Conservation (phyloP, 2,113 vertebrate species). For the Plotosus lineatus region DNA sequence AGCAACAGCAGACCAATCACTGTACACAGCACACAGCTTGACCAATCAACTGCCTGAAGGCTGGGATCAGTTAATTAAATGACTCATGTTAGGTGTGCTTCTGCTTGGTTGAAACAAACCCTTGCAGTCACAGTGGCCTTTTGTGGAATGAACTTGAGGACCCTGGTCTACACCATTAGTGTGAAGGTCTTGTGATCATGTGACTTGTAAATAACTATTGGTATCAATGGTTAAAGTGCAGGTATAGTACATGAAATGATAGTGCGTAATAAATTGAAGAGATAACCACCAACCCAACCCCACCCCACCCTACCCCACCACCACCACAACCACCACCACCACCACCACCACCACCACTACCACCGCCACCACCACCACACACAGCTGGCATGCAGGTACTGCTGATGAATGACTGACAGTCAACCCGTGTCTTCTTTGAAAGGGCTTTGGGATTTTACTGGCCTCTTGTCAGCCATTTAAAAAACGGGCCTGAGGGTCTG, state of each 20-base stretch:
- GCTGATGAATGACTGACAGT: constrained; percentile 14
- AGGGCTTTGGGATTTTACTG: constrained; percentile 27
- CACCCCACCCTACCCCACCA: too few species aligned
- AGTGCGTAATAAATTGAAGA: not conserved
- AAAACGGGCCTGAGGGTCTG: constrained; percentile 41
- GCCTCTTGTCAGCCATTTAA: constrained; percentile 50
- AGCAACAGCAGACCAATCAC: too few species aligned
- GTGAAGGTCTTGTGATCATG: not conserved
- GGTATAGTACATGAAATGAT: not conserved
- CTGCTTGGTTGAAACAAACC: too few species aligned
- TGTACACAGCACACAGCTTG: too few species aligned
- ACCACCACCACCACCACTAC: not conserved
- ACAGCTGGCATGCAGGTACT: constrained; percentile 26
- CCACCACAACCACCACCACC: not conserved
- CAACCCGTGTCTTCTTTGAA: constrained; percentile 33
- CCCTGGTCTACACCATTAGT: too few species aligned
- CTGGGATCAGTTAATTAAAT: too few species aligned
- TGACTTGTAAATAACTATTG: not conserved
- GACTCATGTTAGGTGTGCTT: too few species aligned
- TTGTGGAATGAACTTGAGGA: too few species aligned
- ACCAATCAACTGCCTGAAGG: too few species aligned
- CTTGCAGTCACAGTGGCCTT: too few species aligned
- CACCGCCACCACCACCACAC: not conserved
- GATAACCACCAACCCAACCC: too few species aligned
- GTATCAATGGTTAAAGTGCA: not conserved